A percentile compares a stretch with the other conserved stretches of the same genome.
phyloP scores from a whole-genome alignment of 2,113 vertebrate species.

The Corydoras maculifer region DNA sequence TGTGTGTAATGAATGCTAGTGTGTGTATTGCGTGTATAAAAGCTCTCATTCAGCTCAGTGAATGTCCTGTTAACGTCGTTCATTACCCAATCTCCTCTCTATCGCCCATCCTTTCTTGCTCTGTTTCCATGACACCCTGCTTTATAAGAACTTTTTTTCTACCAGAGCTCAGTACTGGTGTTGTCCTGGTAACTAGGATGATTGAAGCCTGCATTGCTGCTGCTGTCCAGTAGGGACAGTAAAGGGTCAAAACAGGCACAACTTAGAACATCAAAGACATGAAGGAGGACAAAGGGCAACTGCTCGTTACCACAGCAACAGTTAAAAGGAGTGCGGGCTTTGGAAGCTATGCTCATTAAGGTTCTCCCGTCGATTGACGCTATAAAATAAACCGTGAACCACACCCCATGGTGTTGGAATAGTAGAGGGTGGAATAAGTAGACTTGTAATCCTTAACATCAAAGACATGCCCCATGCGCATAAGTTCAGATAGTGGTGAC shows the following conservation, averaged over 20 bases:
- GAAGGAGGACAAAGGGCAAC: conserved; percentile 29
- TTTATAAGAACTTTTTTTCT: conserved; percentile 31
- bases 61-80: conserved; percentile 9
- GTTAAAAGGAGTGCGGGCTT: conserved; percentile 14
- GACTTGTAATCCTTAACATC: conserved; percentile 21
- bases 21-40: no score
- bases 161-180: conserved; percentile 28
- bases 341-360: conserved; percentile 23
- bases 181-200: conserved; percentile 63
- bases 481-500: background rate
- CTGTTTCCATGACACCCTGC: conserved; percentile 38
- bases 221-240: conserved; percentile 44
- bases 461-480: conserved; percentile 1
- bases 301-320: conserved; percentile 41
- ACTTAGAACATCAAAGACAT: conserved; percentile 25
- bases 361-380: conserved; percentile 34
- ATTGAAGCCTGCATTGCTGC: conserved; percentile 27
- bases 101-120: conserved; percentile 21
- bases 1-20: no score
- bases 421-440: conserved; percentile 38
- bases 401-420: conserved; percentile 26
- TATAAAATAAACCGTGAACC: conserved; percentile 34
- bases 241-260: conserved; percentile 6
- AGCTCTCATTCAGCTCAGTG: conserved; percentile 3
- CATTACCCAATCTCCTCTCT: conserved; percentile 25